These are phyloP conservation scores for Sepiola atlantica DNA, from an alignment of 2,888 invertebrate species.

Conservation along the genomic window DNA sequence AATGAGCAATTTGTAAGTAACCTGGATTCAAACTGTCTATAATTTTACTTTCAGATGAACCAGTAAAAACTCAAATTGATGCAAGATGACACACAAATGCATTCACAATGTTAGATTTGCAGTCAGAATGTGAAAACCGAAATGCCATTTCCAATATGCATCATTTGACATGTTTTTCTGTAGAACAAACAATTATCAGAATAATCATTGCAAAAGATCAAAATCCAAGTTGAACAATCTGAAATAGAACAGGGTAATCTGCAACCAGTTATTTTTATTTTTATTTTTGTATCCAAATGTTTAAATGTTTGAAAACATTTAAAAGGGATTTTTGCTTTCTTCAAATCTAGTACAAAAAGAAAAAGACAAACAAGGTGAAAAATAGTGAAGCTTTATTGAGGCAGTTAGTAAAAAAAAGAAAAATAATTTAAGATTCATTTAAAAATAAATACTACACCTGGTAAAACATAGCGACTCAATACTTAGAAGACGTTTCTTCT, in stretches of 20 bases:
- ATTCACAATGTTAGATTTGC: background rate
- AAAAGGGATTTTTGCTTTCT: background rate
- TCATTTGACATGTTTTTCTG: slow-evolving; percentile 5
- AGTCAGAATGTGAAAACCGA: background rate
- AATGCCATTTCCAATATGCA: slow-evolving; percentile 7
- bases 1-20: background rate
- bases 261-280: slow-evolving; percentile 14
- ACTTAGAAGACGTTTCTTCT: too few relatives aligned
- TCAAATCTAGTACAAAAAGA: background rate
- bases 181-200: background rate
- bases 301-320: background rate
- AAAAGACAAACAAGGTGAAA: slow-evolving; percentile 17
- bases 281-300: background rate
- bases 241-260: slow-evolving; percentile 19
- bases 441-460: background rate
- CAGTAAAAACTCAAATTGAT: background rate
- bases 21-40: background rate
- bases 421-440: background rate
- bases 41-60: background rate
- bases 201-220: slow-evolving; percentile 8
- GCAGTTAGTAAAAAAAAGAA: background rate
- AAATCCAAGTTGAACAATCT: slow-evolving; percentile 32
- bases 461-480: too few relatives aligned
- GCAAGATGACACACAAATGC: background rate
- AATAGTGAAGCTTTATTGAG: background rate